Percentiles rank a stretch among this genome's conserved stretches.
Evolutionary conservation across 2,888 invertebrate species (phyloP).

Genomic region (Scaeva pyrastri): DNA sequence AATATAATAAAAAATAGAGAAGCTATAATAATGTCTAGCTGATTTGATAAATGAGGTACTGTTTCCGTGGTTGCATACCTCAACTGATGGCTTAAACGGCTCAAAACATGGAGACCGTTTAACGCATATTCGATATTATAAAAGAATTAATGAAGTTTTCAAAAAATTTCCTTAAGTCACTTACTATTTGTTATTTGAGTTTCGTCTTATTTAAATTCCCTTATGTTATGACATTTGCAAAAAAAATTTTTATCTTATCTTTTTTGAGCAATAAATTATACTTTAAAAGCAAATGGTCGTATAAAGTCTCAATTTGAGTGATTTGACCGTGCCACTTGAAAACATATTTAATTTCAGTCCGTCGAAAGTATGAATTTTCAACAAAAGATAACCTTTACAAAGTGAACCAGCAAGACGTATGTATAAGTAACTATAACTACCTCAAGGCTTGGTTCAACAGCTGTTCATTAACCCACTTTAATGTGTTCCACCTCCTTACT

Average conservation of each 20-base stretch:
- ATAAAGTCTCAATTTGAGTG: too few relatives aligned
- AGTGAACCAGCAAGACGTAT: constrained; percentile 26
- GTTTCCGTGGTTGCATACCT: constrained; percentile 11
- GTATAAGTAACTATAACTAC: too few relatives aligned
- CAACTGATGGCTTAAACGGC: background rate
- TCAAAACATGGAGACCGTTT: background rate
- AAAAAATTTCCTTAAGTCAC: too few relatives aligned
- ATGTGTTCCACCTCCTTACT: constrained; percentile 44
- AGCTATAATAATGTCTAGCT: constrained; percentile 4
- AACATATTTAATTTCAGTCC: background rate
- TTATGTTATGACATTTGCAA: too few relatives aligned
- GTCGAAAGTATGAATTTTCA: background rate
- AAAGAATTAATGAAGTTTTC: background rate
- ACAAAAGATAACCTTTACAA: constrained; percentile 47
- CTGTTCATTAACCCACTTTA: constrained; percentile 51
- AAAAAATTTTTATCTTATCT: too few relatives aligned
- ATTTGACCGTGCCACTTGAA: background rate
- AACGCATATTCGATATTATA: background rate
- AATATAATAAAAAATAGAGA: background rate
- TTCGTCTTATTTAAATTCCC: too few relatives aligned
- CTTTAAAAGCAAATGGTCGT: too few relatives aligned
- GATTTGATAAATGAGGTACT: constrained; percentile 13
- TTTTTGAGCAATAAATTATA: too few relatives aligned
- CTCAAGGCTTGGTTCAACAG: constrained; percentile 35
- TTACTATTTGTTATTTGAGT: too few relatives aligned